Conservation (phyloP, 2,888 invertebrate genomes). For the Nephrotoma appendiculata region DNA sequence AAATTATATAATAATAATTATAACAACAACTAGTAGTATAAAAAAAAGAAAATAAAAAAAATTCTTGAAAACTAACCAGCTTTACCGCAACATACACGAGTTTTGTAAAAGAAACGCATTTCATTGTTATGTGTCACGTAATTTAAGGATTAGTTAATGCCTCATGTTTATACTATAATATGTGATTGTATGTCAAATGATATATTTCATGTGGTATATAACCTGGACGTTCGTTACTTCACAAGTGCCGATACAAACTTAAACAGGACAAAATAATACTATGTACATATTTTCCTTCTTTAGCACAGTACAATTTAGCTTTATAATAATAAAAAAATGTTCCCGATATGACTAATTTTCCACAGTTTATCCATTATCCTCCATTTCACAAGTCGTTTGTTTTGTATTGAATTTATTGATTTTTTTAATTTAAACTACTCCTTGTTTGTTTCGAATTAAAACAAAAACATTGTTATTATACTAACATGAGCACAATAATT, state of each 20-base stretch:
- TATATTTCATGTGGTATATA: background rate
- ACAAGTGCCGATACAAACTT: background rate
- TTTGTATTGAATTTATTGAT: background rate
- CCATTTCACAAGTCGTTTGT: background rate
- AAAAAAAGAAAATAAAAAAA: background rate
- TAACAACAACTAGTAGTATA: background rate
- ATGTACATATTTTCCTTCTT: background rate
- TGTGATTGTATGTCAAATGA: background rate
- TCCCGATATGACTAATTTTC: background rate
- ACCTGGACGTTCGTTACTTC: background rate
- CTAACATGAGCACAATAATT: background rate
- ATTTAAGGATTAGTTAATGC: background rate
- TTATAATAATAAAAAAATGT: background rate
- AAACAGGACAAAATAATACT: background rate
- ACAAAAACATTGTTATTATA: background rate
- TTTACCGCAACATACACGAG: background rate
- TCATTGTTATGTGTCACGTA: background rate
- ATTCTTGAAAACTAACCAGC: background rate
- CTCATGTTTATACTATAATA: background rate
- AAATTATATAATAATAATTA: background rate
- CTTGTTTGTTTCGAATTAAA: background rate
- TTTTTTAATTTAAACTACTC: background rate
- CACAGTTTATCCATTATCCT: background rate
- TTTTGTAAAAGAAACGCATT: background rate
- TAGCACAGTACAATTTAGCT: background rate